phyloP scores from a whole-genome alignment of 1,140 invertebrate species.

The Ooceraea biroi region DNA sequence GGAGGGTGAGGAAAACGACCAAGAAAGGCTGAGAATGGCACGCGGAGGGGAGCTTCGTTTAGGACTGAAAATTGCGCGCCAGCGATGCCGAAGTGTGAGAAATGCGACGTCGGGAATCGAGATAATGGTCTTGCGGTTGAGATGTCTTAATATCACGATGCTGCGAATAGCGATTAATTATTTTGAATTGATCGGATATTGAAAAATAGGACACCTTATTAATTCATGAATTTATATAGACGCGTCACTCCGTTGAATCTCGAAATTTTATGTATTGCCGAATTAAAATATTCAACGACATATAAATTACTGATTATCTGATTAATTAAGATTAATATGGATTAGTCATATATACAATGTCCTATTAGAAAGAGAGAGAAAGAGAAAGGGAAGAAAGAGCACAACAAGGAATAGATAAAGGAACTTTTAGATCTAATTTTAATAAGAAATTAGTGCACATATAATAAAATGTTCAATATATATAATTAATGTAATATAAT shows the following conservation, averaged over 20 bases:
- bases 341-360: background rate
- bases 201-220: background rate
- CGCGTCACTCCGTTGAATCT: background rate
- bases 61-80: conserved; percentile 79
- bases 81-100: conserved; percentile 59
- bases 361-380: background rate
- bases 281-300: conserved; percentile 12
- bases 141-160: conserved; percentile 42
- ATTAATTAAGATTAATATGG: no score
- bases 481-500: no score
- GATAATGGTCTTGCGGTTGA: conserved; percentile 1
- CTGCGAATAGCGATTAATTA: conserved; percentile 46
- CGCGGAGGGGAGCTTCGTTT: conserved; percentile 69
- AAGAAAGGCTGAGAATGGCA: conserved; percentile 76
- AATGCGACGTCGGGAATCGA: conserved; percentile 50
- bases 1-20: conserved; percentile 49
- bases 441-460: no score
- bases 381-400: background rate
- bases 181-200: background rate
- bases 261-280: background rate
- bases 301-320: conserved; percentile 1
- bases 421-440: no score
- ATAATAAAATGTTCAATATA: no score
- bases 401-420: background rate
- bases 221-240: conserved; percentile 34